These are phyloP conservation scores for Drosophila sp. DNA, from an alignment of 1,140 invertebrate species.

Conservation along the genomic window DNA sequence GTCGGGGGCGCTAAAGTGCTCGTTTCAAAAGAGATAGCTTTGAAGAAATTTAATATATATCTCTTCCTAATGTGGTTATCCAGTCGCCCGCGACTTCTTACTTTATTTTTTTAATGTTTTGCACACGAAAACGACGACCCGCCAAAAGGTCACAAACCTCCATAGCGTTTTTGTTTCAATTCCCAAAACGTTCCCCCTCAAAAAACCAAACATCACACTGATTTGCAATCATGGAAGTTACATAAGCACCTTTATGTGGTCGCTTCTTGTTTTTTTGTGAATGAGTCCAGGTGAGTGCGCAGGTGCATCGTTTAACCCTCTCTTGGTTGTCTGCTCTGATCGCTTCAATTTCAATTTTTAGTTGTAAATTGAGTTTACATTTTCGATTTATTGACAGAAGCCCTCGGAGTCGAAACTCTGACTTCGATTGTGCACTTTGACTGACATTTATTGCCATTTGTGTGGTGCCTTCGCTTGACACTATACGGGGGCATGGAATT, in stretches of 20 bases:
- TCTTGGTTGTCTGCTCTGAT: not conserved
- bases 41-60: no score
- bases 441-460: conserved; percentile 76
- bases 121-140: conserved; percentile 57
- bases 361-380: conserved; percentile 77
- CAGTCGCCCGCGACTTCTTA: no score
- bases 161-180: conserved; percentile 29
- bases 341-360: conserved; percentile 72
- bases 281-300: conserved; percentile 36
- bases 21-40: no score
- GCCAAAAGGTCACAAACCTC: conserved; percentile 74
- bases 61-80: no score
- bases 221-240: conserved; percentile 29
- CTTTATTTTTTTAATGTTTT: conserved; percentile 74
- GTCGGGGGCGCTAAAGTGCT: no score
- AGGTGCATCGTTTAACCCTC: conserved; percentile 71
- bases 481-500: conserved; percentile 25
- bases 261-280: not conserved
- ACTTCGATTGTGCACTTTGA: conserved; percentile 57
- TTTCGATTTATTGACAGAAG: conserved; percentile 76
- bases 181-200: conserved; percentile 30
- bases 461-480: conserved; percentile 62
- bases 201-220: conserved; percentile 10
- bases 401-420: conserved; percentile 27
- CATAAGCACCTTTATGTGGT: not conserved